Conservation (phyloP, 2,113 vertebrate genomes). For the Lontra canadensis region DNA sequence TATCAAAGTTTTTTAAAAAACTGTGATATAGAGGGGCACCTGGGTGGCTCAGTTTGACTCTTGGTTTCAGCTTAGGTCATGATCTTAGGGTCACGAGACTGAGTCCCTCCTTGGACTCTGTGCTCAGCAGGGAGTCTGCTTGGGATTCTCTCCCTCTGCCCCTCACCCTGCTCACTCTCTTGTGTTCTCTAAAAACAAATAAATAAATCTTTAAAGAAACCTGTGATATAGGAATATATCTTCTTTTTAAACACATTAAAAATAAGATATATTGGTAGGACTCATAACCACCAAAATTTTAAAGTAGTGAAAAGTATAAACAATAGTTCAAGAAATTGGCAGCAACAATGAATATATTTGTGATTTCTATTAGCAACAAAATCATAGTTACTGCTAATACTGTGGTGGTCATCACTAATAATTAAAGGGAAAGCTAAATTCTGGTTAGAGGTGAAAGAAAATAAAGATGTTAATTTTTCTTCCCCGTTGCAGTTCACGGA, state of each 20-base stretch:
- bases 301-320: not conserved
- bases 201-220: not conserved
- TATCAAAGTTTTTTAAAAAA: not conserved
- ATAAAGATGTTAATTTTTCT: not conserved
- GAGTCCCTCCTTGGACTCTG: not conserved
- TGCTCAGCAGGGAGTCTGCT: not conserved
- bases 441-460: conserved; percentile 32
- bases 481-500: not conserved
- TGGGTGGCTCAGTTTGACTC: not conserved
- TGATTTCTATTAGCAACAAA: not conserved
- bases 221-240: not conserved
- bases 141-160: too few species aligned
- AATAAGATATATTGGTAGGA: not conserved
- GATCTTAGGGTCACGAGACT: not conserved
- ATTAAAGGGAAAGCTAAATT: conserved; percentile 18
- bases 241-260: not conserved
- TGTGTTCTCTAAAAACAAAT: not conserved
- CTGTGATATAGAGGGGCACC: not conserved
- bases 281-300: not conserved
- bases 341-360: not conserved
- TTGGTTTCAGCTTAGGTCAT: not conserved
- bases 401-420: not conserved
- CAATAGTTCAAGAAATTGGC: not conserved
- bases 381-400: not conserved
- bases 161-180: too few species aligned